Conservation (phyloP, 1,140 invertebrate species). For the Euwallacea fornicatus region DNA sequence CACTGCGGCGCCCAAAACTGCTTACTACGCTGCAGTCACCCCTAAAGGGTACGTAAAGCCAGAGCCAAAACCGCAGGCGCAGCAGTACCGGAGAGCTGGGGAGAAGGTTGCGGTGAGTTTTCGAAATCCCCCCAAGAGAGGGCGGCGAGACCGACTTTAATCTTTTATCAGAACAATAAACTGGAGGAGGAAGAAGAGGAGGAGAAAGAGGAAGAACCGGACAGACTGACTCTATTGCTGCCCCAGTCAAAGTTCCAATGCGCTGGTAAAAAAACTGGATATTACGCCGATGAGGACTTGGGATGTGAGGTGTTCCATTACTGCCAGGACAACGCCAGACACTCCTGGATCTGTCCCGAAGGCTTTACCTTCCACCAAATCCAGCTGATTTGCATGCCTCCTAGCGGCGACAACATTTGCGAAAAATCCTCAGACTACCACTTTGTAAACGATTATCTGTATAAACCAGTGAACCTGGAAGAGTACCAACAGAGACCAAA, state of each 20-base stretch:
- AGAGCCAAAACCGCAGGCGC: constrained; percentile 9
- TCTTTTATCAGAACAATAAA: constrained; percentile 19
- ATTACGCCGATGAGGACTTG: constrained; percentile 88
- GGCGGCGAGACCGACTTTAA: too few relatives aligned
- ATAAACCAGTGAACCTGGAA: constrained; percentile 82
- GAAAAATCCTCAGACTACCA: constrained; percentile 86
- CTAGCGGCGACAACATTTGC: constrained; percentile 85
- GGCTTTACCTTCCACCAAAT: constrained; percentile 90
- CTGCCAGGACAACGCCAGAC: constrained; percentile 85
- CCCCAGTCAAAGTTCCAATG: constrained; percentile 85
- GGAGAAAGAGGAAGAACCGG: constrained; percentile 81
- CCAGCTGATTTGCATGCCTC: constrained; percentile 91
- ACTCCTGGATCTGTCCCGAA: constrained; percentile 92
- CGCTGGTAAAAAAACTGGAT: constrained; percentile 77
- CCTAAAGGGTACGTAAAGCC: constrained; percentile 16
- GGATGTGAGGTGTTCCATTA: constrained; percentile 93
- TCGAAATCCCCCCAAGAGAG: background rate
- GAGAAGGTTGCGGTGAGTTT: constrained; percentile 29
- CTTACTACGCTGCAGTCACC: constrained; percentile 16
- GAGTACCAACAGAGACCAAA: constrained; percentile 80
- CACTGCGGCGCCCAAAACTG: constrained; percentile 29
- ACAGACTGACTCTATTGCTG: constrained; percentile 75
- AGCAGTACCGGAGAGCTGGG: constrained; percentile 27
- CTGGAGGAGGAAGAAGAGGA: constrained; percentile 31
- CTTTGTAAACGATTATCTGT: constrained; percentile 91